Evolutionary conservation across 1,140 invertebrate species (phyloP), one percentile per base, ranked within the genome.

Genomic region (Zaprionus ghesquierei): DNA sequence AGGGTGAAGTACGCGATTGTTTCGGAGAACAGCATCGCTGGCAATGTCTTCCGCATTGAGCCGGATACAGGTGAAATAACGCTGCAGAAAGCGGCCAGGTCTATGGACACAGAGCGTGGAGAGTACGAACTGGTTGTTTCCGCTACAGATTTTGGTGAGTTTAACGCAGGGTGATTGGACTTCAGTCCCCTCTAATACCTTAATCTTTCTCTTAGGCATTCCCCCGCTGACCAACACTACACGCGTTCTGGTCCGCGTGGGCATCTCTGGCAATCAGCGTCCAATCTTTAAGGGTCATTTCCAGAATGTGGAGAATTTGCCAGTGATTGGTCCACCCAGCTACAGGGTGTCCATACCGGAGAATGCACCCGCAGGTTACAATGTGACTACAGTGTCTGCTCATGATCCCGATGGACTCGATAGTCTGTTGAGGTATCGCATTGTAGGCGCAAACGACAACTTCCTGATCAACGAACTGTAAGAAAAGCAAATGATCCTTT

Each of bases 361-460:
- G 93, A 95, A 96, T 89, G 94, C 95, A 0, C 86, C 92, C 1
- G 89, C 94, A 3, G 95, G 95, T n/a, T 94, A 94, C 9, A 94
- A 94, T 92, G 95, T 97, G 0, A 94, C 95, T 1, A 94, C 92
- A 27, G 95, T 97, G 0, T 80, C 94, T 23, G 96, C 96, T 0
- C 95, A 95, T 68, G 96, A 96, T 92, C 96, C 96, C 0, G 96
- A 96, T 92, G 96, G 96, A 0, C 92, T 95, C 5, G 95, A 96
- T 82, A 93, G 94, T 74, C 89, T 95, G 20, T 80, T 97, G 0
- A 94, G 94, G 1, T 97, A 97, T 89, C 94, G 94, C 65, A 96
- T 97, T 51, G 94, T 94, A 5, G 96, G 96, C 6, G 94, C 95
- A 9, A 95, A 95, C 70, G 96, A 97, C 69, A 97, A 97, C 80